Evolutionary conservation across 2,797 vertebrate species (phyloP), one percentile per base, ranked within the genome.

Genomic region (Galagoides demidoff): DNA sequence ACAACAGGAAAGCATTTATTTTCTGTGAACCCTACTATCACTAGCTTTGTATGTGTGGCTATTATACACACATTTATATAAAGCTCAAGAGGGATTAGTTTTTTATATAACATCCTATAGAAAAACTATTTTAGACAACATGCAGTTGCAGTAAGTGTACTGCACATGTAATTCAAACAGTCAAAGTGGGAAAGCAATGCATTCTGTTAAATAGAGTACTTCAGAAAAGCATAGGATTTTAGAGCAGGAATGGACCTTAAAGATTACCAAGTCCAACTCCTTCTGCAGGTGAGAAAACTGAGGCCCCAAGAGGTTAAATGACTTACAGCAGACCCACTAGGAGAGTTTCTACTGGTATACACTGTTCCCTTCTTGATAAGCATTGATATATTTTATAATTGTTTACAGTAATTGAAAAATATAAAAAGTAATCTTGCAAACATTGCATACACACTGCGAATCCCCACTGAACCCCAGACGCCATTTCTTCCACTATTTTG

Each of bases 401-500:
- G 95, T 97, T 92, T 96, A 97, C 79, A 97, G 94, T 97, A 97
- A 97, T 90, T 96, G 82, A 88, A 97, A 96, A 98, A 97, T 89
- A 97, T 92, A 94, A 96, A 96, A 97, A 98, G 95, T 94, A 98
- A 97, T 96, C 90, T 98, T 97, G 96, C 97, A 98, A 98, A 97
- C 95, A 98, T 85, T 98, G 97, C 97, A 98, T 98, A 98, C 92
- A 98, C 96, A 98, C 78, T 97, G 97, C 94, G 97, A 98, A 86
- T 97, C 94, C 97, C 98, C 98, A 98, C 92, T 95, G 90, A 98
- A 98, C 98, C 98, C 98, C 98, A 98, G 98, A 97, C 98, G 98
- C 98, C 98, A 98, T 96, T 98, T 98, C 97, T 98, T 98, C 98
- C 97, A 98, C 94, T 98, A 97, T 97, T 98, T 98, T 98, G 97